Percentiles rank a stretch among this genome's conserved stretches.
Conservation (phyloP, 2,113 vertebrate species). For the Pelusios castaneus region DNA sequence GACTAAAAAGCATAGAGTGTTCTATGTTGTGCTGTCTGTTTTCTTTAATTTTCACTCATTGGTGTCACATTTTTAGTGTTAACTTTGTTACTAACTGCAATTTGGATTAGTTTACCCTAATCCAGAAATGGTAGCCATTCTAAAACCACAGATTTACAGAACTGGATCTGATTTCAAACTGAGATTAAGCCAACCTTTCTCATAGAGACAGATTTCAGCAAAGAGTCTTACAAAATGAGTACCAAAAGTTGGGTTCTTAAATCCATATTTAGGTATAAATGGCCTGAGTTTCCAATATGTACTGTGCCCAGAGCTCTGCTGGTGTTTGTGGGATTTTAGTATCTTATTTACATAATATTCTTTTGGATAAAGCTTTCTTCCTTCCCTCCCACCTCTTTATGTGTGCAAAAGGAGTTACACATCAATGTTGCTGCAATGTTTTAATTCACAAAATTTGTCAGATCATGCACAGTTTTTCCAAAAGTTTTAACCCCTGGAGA, state of each 20-base stretch:
- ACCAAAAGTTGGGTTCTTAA: neutral
- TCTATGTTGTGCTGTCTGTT: conserved; percentile 42
- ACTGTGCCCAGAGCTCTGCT: neutral
- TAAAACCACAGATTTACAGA: neutral
- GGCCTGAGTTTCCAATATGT: neutral
- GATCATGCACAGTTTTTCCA: neutral
- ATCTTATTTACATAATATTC: neutral
- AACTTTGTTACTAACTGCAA: neutral
- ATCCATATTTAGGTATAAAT: neutral
- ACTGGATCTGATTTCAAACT: neutral
- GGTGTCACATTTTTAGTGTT: conserved; percentile 17
- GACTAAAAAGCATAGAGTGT: neutral
- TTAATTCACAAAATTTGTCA: neutral
- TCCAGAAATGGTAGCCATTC: conserved; percentile 63
- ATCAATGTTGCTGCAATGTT: neutral
- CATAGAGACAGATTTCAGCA: neutral
- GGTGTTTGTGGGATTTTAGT: neutral
- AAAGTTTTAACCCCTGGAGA: neutral
- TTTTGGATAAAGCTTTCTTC: neutral
- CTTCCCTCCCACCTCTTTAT: neutral
- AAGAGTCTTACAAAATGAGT: neutral
- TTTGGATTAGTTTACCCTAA: conserved; percentile 51
- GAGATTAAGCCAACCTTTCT: neutral
- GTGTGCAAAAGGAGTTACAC: neutral
- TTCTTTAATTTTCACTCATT: conserved; percentile 39